These are phyloP conservation scores for Helobdella robusta DNA, from an alignment of 2,888 invertebrate genomes.

Conservation along the genomic window DNA sequence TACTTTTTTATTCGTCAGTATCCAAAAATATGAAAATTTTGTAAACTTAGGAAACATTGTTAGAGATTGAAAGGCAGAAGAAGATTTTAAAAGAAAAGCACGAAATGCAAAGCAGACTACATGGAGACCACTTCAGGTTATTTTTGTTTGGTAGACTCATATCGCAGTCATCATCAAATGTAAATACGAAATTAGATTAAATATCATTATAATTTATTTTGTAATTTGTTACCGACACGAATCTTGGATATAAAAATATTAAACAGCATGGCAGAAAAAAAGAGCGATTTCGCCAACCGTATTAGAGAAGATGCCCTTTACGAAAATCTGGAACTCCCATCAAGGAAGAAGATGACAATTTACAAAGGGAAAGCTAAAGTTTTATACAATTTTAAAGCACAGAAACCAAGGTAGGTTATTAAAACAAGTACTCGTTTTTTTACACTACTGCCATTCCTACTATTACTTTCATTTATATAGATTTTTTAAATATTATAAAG, in stretches of 20 bases:
- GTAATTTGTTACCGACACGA: too few relatives aligned
- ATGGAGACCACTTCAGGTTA: neutral
- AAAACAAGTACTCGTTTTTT: neutral
- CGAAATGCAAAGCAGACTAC: neutral
- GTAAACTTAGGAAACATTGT: neutral
- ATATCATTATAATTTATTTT: too few relatives aligned
- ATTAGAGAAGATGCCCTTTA: neutral
- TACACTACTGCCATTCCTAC: neutral
- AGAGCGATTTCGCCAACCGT: neutral
- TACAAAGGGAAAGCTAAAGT: conserved; percentile 35
- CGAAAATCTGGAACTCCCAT: conserved; percentile 17
- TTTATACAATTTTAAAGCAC: conserved; percentile 30
- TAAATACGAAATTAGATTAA: too few relatives aligned
- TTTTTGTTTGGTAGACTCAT: too few relatives aligned
- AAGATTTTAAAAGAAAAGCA: conserved; percentile 5
- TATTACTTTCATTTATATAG: neutral
- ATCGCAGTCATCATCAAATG: too few relatives aligned
- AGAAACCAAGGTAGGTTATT: conserved; percentile 24
- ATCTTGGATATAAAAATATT: neutral
- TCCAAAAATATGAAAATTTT: neutral
- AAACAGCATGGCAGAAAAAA: neutral
- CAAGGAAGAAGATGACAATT: conserved; percentile 10
- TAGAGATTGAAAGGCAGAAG: conserved; percentile 11
- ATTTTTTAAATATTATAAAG: neutral
- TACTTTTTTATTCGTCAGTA: neutral